Conservation (phyloP, 64 coral and sea anemone genomes). For the Pocillopora verrucosa region DNA sequence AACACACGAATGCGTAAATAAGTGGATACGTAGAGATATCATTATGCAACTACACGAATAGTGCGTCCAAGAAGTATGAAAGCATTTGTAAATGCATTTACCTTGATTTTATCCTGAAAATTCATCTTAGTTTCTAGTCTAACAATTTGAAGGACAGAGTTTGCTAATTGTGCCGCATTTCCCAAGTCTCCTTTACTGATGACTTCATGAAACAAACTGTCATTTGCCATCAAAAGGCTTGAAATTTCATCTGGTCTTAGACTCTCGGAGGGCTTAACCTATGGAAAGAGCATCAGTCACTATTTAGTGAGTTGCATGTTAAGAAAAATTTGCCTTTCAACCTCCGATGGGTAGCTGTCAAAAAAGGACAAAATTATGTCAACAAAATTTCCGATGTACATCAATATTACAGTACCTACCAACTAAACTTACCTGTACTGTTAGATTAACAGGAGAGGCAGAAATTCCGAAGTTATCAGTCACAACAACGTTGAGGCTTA, state of each 20-base stretch:
- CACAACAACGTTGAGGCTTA: not conserved
- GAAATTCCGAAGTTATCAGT: not conserved
- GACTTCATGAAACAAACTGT: not conserved
- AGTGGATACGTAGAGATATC: too few species aligned
- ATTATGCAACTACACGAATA: not conserved
- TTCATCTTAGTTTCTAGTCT: not conserved
- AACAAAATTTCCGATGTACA: too few species aligned
- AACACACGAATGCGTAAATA: too few species aligned
- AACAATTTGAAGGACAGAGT: conserved; percentile 11
- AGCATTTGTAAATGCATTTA: not conserved
- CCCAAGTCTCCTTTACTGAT: not conserved
- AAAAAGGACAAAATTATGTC: too few species aligned
- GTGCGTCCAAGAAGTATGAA: not conserved
- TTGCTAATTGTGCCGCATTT: conserved; percentile 11
- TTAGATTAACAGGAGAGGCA: too few species aligned
- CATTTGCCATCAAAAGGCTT: not conserved
- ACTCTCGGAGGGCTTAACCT: not conserved
- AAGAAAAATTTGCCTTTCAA: too few species aligned
- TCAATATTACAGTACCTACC: too few species aligned
- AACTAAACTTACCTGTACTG: too few species aligned
- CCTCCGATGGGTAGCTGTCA: too few species aligned
- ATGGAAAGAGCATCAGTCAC: not conserved
- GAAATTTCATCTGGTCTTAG: not conserved
- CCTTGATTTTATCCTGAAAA: not conserved
- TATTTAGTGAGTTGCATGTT: too few species aligned